Percentiles rank a stretch among this genome's conserved stretches.
Evolutionary conservation across 2,888 invertebrate genomes (phyloP).

Genomic region (Arge pagana): DNA sequence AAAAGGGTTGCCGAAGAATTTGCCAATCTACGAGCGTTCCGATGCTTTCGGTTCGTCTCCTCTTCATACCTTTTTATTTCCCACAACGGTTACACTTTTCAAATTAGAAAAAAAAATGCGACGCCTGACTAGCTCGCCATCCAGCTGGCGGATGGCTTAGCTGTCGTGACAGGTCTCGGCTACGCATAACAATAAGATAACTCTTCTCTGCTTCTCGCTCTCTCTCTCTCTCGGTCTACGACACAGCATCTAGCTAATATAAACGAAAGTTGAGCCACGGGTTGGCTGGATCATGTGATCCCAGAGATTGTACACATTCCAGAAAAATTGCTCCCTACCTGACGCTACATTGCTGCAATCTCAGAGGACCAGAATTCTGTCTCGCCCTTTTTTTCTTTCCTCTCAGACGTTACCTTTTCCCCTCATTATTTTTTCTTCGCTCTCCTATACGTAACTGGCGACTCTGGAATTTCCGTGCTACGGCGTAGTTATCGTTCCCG

Average conservation of each 20-base stretch:
- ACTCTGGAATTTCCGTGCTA: too few species aligned
- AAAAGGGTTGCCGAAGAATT: too few species aligned
- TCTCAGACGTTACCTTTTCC: too few species aligned
- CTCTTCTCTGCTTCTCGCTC: too few species aligned
- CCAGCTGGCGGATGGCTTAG: neutral
- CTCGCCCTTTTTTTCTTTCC: too few species aligned
- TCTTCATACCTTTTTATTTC: conserved; percentile 17
- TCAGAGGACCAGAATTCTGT: too few species aligned
- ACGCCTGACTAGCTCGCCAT: conserved; percentile 5
- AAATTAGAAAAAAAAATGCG: conserved; percentile 19
- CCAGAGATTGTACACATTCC: neutral
- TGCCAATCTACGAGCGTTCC: neutral
- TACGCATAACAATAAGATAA: conserved; percentile 19
- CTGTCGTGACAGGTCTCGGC: conserved; percentile 14
- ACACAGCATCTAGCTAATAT: conserved; percentile 8
- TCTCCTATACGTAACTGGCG: too few species aligned
- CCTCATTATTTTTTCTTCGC: too few species aligned
- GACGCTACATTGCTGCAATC: too few species aligned
- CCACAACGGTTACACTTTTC: conserved; percentile 20
- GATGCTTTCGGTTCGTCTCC: conserved; percentile 17
- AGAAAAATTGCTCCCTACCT: neutral
- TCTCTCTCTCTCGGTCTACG: too few species aligned
- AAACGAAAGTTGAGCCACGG: conserved; percentile 9
- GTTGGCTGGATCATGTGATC: neutral
- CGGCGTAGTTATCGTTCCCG: too few species aligned